Percentiles rank a stretch among this genome's conserved stretches.
Conservation (phyloP, 2,888 invertebrate genomes). For the Agonopterix arenella region DNA sequence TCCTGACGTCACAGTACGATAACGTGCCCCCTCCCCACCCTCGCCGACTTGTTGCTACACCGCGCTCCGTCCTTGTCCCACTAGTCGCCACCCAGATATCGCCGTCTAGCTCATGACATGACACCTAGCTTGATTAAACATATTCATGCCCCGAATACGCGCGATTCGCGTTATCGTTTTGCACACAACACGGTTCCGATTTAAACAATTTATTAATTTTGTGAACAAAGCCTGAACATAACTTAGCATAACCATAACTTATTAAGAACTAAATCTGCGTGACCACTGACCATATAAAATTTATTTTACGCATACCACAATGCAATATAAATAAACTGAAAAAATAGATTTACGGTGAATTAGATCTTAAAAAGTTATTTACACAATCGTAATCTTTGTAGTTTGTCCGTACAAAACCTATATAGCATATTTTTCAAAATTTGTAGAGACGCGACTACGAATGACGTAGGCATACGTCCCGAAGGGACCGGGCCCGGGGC, state of each 20-base stretch:
- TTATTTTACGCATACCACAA: no score
- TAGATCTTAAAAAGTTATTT: no score
- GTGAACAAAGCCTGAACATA: no score
- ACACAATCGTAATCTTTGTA: no score
- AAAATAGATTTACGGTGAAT: no score
- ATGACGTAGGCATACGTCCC: constrained; percentile 5
- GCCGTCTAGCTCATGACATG: constrained; percentile 50
- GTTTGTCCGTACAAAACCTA: no score
- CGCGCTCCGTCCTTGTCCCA: constrained; percentile 35
- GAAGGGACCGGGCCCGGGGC: constrained; percentile 3
- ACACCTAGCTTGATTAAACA: constrained; percentile 40
- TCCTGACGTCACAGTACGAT: constrained; percentile 77
- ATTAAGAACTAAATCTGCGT: no score
- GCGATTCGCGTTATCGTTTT: constrained; percentile 29
- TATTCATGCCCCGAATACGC: constrained; percentile 32
- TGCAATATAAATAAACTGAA: no score
- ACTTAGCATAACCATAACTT: no score
- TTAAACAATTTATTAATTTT: not conserved
- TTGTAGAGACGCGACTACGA: constrained; percentile 5
- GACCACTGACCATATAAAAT: no score
- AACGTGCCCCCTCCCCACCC: constrained; percentile 45
- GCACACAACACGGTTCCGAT: constrained; percentile 24
- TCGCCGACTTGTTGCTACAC: constrained; percentile 64
- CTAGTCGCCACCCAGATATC: constrained; percentile 30
- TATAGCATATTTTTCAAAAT: not conserved